phyloP scores from a whole-genome alignment of 2,888 invertebrate species.

The Girardia tigrina region DNA sequence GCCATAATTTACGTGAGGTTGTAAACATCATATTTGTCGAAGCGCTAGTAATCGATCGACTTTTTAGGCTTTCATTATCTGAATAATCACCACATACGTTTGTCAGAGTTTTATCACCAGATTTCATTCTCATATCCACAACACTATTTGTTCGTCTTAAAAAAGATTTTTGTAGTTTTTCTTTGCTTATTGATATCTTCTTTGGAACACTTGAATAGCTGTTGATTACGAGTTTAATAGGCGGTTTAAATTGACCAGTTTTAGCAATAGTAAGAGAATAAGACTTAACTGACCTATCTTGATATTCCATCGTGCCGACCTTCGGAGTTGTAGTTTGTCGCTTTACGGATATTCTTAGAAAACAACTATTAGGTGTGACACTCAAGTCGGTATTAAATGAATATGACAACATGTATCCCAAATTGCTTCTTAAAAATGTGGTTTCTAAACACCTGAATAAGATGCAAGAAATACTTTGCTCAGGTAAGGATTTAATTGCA shows the following conservation, averaged over 20 bases:
- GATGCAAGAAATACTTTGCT: not conserved
- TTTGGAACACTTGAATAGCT: not conserved
- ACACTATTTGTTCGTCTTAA: not conserved
- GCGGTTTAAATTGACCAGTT: not conserved
- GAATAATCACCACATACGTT: no score
- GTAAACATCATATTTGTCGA: not conserved
- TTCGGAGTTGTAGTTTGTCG: not conserved
- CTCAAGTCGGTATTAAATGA: not conserved
- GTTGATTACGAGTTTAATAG: not conserved
- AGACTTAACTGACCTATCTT: conserved; percentile 1
- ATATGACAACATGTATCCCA: not conserved
- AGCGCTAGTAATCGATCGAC: no score
- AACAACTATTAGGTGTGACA: not conserved
- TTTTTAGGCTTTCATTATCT: no score
- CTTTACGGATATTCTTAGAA: not conserved
- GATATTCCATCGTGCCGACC: not conserved
- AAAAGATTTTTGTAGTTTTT: not conserved
- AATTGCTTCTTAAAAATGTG: not conserved
- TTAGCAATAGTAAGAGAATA: not conserved
- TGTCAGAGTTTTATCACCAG: no score
- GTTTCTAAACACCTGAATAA: not conserved
- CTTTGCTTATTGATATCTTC: not conserved
- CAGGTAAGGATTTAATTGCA: no score
- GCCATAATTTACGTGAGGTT: not conserved
- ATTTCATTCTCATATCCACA: not conserved